A percentile compares a stretch with the other conserved stretches of the same genome.
phyloP scores from a whole-genome alignment of 2,888 invertebrate genomes.

The Plagodis pulveraria region DNA sequence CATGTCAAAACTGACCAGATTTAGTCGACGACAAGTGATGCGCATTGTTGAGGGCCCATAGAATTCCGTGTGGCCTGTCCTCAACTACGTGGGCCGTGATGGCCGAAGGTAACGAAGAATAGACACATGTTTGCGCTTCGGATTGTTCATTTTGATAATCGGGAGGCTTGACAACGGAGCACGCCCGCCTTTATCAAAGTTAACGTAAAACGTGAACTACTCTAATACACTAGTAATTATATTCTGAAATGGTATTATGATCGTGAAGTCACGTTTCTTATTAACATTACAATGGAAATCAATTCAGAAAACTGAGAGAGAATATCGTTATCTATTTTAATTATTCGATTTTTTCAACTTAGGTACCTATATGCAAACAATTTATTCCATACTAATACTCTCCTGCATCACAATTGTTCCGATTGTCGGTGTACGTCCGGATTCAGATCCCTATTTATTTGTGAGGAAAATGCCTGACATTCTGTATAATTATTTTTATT shows the following conservation, averaged over 20 bases:
- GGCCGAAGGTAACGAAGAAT: constrained; percentile 53
- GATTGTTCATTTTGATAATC: constrained; percentile 74
- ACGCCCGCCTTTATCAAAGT: constrained; percentile 68
- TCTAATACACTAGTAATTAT: constrained; percentile 38
- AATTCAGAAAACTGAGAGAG: background rate
- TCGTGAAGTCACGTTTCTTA: constrained; percentile 50
- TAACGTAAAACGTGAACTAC: constrained; percentile 21
- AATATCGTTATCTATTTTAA: background rate
- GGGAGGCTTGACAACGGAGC: constrained; percentile 62
- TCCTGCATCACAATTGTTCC: no score
- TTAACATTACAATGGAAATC: constrained; percentile 3
- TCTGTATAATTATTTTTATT: no score
- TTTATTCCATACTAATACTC: no score
- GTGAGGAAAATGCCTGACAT: no score
- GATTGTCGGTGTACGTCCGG: no score
- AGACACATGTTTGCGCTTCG: constrained; percentile 72
- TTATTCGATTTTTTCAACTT: no score
- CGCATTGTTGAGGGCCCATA: constrained; percentile 68
- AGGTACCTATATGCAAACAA: no score
- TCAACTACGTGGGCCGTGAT: constrained; percentile 58
- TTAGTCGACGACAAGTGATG: constrained; percentile 80
- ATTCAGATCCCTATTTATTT: no score
- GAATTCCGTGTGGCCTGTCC: constrained; percentile 78
- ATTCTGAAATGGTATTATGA: constrained; percentile 10
- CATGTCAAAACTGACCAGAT: constrained; percentile 83